phyloP scores from a whole-genome alignment of 1,140 invertebrate genomes.

The Palaemon carinicauda region DNA sequence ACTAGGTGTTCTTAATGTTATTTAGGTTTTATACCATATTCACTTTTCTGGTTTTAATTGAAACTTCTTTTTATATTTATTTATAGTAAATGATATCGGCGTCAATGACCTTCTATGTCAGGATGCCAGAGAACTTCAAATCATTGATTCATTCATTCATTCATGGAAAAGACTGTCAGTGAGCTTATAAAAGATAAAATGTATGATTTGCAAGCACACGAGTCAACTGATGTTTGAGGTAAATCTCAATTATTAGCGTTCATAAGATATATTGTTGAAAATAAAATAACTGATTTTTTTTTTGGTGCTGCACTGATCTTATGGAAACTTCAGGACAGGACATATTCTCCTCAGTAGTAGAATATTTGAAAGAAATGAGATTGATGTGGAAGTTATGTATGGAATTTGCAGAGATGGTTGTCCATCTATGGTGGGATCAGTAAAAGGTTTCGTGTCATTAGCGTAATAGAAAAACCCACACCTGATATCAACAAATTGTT shows the following conservation, averaged over 20 bases:
- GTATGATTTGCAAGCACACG: not conserved
- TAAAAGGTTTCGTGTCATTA: not conserved
- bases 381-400: not conserved
- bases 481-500: not conserved
- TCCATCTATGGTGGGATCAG: not conserved
- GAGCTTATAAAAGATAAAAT: not conserved
- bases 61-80: too few species aligned
- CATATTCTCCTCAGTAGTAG: not conserved
- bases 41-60: too few species aligned
- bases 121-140: too few species aligned
- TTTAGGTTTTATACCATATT: too few species aligned
- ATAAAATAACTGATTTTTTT: not conserved
- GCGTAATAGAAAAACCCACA: not conserved
- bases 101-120: too few species aligned
- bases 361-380: too few species aligned
- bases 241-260: not conserved
- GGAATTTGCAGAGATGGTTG: not conserved
- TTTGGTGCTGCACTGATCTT: constrained; percentile 1
- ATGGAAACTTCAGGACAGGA: constrained; percentile 9
- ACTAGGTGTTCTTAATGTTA: too few species aligned
- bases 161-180: constrained; percentile 7
- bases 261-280: not conserved
- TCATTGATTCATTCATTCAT: too few species aligned
- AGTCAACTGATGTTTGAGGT: not conserved
- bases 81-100: too few species aligned